Evolutionary conservation across 2,888 invertebrate species (phyloP), one percentile per base, ranked within the genome.

Genomic region (Epirrita christyi): DNA sequence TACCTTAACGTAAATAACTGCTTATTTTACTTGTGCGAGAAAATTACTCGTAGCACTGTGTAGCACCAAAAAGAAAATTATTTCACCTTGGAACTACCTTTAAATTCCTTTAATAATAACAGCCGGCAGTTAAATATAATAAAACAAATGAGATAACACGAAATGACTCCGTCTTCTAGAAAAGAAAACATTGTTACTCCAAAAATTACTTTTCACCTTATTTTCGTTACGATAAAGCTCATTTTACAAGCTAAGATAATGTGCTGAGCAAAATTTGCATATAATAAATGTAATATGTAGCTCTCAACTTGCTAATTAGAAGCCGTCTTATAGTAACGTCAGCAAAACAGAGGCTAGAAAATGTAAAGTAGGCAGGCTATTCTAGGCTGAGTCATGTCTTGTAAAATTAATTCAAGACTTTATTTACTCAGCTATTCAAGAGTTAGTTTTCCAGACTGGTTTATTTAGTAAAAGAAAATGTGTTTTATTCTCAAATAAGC

Each of bases 271-370:
- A 86, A 86, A 89, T 91, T 89, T 91, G 88, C 88, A 89, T 89
- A 86, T 86, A 88, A 88, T 89, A 90, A 90, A 88, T 89, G 88
- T 90, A 86, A 90, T 90, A 89, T 88, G 90, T 89, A 88, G 86
- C 88, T 87, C 85, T 86, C 86, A 85, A 88, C 86, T 88, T 88
- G 88, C 86, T 91, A 91, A 91, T 91, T 90, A 90, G 88, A 85
- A 86, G 82, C 77, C 78, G 80, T 84, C 82, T 85, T 82, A 73
- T 65, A 64, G 86, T 81, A 89, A 59, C 70, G 86, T 81, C 73
- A 67, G 80, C 78, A 85, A 60, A 72, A 69, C 55, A 47, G 56
- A 46, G 60, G 40, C 32, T 40, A 53, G 46, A 51, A 51, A 36
- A 56, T 56, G 45, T 54, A 56, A 67, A 52, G 56, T 55, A 59